phyloP scores from a whole-genome alignment of 30 jellyfish, hydroid and myxozoan species.

The Mastigias papua region DNA sequence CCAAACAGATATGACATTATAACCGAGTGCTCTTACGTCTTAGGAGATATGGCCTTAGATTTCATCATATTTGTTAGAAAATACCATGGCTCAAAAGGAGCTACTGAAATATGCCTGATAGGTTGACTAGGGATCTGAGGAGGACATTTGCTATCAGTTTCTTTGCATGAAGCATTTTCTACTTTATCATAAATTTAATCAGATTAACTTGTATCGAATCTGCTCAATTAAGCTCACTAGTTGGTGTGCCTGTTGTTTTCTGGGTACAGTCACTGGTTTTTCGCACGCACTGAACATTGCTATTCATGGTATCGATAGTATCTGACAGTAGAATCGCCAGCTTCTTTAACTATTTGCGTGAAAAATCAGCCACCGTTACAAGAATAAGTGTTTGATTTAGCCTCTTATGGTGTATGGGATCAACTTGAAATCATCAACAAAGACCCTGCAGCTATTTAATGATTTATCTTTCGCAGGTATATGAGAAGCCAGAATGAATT shows the following conservation, averaged over 20 bases:
- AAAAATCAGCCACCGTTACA: background rate
- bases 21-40: too few species aligned
- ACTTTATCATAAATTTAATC: background rate
- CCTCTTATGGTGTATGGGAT: background rate
- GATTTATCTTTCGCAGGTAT: background rate
- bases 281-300: background rate
- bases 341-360: background rate
- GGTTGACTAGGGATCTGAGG: too few species aligned
- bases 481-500: background rate
- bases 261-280: slow-evolving; percentile 2
- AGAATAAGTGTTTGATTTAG: background rate
- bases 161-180: too few species aligned
- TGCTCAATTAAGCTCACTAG: background rate
- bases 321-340: background rate
- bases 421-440: background rate
- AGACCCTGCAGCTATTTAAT: too few species aligned
- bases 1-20: too few species aligned
- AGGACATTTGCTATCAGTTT: too few species aligned
- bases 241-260: background rate
- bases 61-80: too few species aligned
- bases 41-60: too few species aligned
- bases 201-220: background rate
- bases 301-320: background rate
- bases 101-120: too few species aligned
- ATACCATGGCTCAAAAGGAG: too few species aligned